phyloP scores from a whole-genome alignment of 2,888 invertebrate genomes.

The Tethea ocularis region DNA sequence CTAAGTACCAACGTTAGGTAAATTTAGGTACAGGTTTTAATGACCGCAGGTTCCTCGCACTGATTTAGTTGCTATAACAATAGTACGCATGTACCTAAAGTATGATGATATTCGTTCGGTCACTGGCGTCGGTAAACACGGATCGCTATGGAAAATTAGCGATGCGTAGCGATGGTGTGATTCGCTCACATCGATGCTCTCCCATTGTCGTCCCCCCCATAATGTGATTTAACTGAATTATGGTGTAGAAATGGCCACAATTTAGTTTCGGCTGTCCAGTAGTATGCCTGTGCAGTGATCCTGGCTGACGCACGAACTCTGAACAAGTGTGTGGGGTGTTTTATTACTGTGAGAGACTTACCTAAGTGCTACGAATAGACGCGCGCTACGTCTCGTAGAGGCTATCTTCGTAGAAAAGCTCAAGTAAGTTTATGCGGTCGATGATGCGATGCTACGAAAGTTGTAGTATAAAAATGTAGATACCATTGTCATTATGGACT shows the following conservation, averaged over 20 bases:
- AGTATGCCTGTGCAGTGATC: conserved; percentile 58
- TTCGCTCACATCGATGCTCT: conserved; percentile 81
- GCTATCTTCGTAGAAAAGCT: conserved; percentile 50
- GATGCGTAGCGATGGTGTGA: conserved; percentile 81
- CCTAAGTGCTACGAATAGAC: conserved; percentile 54
- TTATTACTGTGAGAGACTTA: conserved; percentile 49
- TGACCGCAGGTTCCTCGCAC: conserved; percentile 54
- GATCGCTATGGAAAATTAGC: conserved; percentile 75
- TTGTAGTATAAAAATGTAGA: neutral
- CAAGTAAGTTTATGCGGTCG: conserved; percentile 55
- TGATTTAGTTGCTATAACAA: conserved; percentile 47
- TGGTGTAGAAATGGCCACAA: conserved; percentile 78
- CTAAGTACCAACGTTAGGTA: too few relatives aligned
- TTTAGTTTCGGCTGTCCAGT: conserved; percentile 74
- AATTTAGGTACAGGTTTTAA: conserved; percentile 34
- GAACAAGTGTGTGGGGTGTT: conserved; percentile 49
- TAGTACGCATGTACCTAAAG: conserved; percentile 54
- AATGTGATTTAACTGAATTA: conserved; percentile 82
- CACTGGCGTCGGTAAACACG: conserved; percentile 61
- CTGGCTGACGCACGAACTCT: conserved; percentile 22
- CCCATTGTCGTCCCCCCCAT: conserved; percentile 80
- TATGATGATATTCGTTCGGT: conserved; percentile 65
- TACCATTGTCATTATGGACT: neutral
- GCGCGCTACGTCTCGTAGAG: conserved; percentile 63
- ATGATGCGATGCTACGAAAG: conserved; percentile 9